Percentiles rank a stretch among this genome's conserved stretches.
Conservation (phyloP, 2,888 invertebrate species). For the Nephrotoma flavescens region DNA sequence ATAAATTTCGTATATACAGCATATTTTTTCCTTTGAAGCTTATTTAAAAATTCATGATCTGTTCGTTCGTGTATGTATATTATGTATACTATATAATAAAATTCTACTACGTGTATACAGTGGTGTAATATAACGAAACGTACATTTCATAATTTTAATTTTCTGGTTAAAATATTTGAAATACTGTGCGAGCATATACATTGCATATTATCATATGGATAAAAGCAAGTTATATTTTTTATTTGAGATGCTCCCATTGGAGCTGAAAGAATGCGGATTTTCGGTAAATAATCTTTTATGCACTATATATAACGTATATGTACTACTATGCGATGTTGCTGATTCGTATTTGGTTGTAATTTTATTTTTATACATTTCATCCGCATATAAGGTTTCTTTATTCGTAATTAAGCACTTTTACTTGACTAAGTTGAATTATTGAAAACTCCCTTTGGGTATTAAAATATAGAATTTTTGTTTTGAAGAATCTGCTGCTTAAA, state of each 20-base stretch:
- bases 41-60: not conserved
- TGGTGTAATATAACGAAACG: no score
- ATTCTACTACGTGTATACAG: no score
- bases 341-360: not conserved
- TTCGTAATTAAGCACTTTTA: not conserved
- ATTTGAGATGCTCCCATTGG: not conserved
- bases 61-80: not conserved
- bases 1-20: not conserved
- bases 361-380: not conserved
- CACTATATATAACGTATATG: not conserved
- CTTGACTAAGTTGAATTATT: not conserved
- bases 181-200: not conserved
- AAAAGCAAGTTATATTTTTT: not conserved
- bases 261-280: not conserved
- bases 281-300: not conserved
- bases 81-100: no score
- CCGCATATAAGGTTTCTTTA: not conserved
- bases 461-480: not conserved
- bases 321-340: not conserved
- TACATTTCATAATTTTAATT: not conserved
- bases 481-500: not conserved
- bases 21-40: not conserved
- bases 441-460: not conserved
- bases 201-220: not conserved
- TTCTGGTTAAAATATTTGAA: not conserved